phyloP scores from a whole-genome alignment of 2,888 invertebrate genomes.

The Sarcophaga rosellei region DNA sequence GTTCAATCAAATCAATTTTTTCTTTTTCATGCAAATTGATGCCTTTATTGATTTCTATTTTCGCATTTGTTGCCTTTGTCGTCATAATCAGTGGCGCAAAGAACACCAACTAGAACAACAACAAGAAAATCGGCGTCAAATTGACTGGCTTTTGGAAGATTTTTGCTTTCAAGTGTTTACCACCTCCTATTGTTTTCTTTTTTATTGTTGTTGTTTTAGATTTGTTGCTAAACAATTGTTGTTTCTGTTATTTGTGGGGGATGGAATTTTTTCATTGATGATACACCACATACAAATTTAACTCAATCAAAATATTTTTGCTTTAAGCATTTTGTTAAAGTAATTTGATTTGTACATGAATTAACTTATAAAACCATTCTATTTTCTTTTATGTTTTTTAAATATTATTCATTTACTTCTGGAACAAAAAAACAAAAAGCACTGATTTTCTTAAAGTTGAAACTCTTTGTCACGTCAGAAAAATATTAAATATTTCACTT shows the following conservation, averaged over 20 bases:
- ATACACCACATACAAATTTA: background rate
- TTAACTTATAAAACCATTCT: background rate
- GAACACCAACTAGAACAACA: slow-evolving; percentile 3
- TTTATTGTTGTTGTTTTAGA: slow-evolving; percentile 2
- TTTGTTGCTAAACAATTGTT: slow-evolving; percentile 38
- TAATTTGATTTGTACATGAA: background rate
- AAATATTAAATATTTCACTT: background rate
- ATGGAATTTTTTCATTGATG: slow-evolving; percentile 16
- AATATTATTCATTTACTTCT: background rate
- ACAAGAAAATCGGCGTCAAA: slow-evolving; percentile 33
- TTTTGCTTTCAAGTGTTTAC: slow-evolving; percentile 14
- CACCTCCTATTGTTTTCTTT: slow-evolving; percentile 18
- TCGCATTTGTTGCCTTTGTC: slow-evolving; percentile 71
- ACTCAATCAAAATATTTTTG: background rate
- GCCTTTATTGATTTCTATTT: slow-evolving; percentile 62
- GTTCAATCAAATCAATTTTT: slow-evolving; percentile 81
- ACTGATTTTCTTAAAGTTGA: background rate
- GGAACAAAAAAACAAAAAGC: too few species aligned
- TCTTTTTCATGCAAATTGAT: slow-evolving; percentile 69
- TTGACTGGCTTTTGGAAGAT: slow-evolving; percentile 6
- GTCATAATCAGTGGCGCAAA: slow-evolving; percentile 73
- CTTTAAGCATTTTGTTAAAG: background rate
- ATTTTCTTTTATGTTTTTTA: background rate
- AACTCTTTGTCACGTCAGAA: slow-evolving; percentile 17
- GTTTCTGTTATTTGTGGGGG: slow-evolving; percentile 17